Conservation (phyloP, 1,140 invertebrate species). For the Ceratina japonica region DNA sequence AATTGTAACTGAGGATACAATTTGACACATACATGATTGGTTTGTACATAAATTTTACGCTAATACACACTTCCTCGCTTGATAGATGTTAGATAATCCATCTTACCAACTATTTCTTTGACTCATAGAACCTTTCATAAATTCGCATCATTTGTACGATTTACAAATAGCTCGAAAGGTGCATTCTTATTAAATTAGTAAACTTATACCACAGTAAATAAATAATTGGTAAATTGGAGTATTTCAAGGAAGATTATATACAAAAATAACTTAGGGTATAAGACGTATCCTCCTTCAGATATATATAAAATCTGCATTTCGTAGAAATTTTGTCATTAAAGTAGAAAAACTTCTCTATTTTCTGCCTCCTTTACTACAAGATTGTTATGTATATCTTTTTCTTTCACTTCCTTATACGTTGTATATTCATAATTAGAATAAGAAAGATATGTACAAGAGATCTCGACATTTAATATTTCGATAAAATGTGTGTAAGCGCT, state of each 20-base stretch:
- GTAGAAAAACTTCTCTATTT: conserved; percentile 49
- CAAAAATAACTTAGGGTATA: conserved; percentile 60
- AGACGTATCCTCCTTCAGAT: conserved; percentile 27
- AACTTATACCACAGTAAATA: conserved; percentile 38
- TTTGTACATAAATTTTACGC: conserved; percentile 41
- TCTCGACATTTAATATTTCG: conserved; percentile 47
- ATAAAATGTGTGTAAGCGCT: conserved; percentile 55
- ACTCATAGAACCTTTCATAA: conserved; percentile 23
- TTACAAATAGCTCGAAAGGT: too few species aligned
- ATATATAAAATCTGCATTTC: conserved; percentile 56
- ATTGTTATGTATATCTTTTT: conserved; percentile 47
- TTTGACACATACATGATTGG: conserved; percentile 28
- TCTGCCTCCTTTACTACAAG: conserved; percentile 31
- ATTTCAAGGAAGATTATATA: conserved; percentile 53
- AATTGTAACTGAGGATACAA: conserved; percentile 23
- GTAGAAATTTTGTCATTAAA: conserved; percentile 58
- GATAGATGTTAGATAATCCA: conserved; percentile 39
- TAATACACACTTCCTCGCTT: conserved; percentile 40
- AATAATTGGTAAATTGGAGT: conserved; percentile 56
- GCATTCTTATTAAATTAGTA: neutral
- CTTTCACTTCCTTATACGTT: neutral
- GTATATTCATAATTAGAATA: conserved; percentile 41
- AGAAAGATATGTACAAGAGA: conserved; percentile 48
- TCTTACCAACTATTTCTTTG: conserved; percentile 52
- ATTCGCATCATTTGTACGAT: too few species aligned